Percentiles rank a stretch among this genome's conserved stretches.
These are phyloP conservation scores for Andrena cerasifolii DNA, from an alignment of 1,140 invertebrate species.

Conservation along the genomic window DNA sequence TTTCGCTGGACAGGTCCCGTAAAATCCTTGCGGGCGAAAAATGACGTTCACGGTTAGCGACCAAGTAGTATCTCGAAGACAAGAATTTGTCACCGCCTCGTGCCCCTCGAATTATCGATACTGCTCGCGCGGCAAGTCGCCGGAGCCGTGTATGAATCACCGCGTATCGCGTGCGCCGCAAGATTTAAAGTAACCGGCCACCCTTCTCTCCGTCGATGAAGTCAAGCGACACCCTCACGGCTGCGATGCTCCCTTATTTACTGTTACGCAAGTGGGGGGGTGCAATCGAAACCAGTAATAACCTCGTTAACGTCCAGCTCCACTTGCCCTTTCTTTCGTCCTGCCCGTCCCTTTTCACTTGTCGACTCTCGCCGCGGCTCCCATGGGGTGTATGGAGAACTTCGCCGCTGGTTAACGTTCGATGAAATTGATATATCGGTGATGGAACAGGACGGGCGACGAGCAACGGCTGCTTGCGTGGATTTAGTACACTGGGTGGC, in stretches of 20 bases:
- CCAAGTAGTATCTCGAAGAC: background rate
- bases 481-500: background rate
- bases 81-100: background rate
- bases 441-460: background rate
- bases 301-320: conserved; percentile 36
- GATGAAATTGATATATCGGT: conserved; percentile 75
- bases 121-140: background rate
- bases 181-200: conserved; percentile 16
- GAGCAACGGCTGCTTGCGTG: background rate
- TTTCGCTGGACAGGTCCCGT: too few species aligned
- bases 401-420: conserved; percentile 45
- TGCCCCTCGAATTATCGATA: background rate
- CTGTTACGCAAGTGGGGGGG: conserved; percentile 25
- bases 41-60: too few species aligned
- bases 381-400: conserved; percentile 46
- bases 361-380: conserved; percentile 48
- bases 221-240: background rate
- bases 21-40: too few species aligned
- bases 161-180: background rate
- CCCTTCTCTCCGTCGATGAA: background rate
- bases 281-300: conserved; percentile 45
- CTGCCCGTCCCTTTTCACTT: conserved; percentile 70
- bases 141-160: background rate
- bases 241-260: conserved; percentile 26
- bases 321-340: conserved; percentile 29